Percentiles rank a stretch among this genome's conserved stretches.
phyloP scores from a whole-genome alignment of 64 coral and sea anemone species.

The Montipora capricornis region DNA sequence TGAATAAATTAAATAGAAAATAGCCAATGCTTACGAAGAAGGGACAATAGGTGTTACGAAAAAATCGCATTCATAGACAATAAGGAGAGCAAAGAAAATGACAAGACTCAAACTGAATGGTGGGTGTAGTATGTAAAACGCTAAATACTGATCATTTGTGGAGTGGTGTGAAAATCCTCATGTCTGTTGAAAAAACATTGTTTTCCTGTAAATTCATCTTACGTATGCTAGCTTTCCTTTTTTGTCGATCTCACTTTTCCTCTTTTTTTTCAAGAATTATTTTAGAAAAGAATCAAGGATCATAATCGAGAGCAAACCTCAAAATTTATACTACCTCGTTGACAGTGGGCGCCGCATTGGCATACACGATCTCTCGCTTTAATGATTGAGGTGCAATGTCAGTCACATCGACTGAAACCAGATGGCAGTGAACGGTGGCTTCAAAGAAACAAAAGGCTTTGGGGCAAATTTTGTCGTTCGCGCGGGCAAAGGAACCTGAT shows the following conservation, averaged over 20 bases:
- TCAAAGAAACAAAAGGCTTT: too few species aligned
- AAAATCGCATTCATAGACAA: not conserved
- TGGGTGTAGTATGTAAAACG: not conserved
- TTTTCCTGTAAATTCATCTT: not conserved
- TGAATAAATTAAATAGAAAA: conserved; percentile 7
- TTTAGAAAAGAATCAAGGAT: not conserved
- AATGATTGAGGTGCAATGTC: not conserved
- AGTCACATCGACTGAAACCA: too few species aligned
- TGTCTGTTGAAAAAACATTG: not conserved
- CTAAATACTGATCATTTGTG: not conserved
- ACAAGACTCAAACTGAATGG: not conserved
- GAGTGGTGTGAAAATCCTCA: not conserved
- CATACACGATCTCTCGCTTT: not conserved
- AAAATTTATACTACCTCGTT: not conserved
- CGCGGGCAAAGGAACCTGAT: too few species aligned
- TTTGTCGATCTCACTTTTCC: not conserved
- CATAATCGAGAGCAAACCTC: not conserved
- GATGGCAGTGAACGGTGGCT: too few species aligned
- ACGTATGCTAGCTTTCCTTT: not conserved
- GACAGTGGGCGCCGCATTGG: not conserved
- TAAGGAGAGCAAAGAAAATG: not conserved
- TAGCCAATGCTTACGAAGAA: not conserved
- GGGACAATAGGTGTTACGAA: not conserved
- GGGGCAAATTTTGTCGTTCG: too few species aligned
- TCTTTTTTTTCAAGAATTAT: not conserved